These are phyloP conservation scores for Trichopoda pennipes DNA, from an alignment of 2,888 invertebrate genomes.

Conservation along the genomic window DNA sequence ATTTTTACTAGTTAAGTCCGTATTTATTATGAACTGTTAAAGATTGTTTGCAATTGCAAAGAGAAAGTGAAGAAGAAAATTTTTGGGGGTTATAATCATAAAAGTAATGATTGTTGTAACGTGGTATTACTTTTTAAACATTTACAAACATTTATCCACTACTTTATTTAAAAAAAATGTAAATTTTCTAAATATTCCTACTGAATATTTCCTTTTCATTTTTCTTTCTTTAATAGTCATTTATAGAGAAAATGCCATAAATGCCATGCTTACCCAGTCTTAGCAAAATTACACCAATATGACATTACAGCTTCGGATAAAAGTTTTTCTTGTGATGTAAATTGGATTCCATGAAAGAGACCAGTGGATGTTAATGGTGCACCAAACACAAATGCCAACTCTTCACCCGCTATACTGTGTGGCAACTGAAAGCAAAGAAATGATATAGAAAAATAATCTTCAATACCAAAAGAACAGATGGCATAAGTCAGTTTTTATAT, in stretches of 20 bases:
- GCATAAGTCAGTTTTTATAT: conserved; percentile 17
- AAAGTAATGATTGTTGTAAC: conserved; percentile 54
- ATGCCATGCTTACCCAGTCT: conserved; percentile 87
- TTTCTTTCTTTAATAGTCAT: conserved; percentile 40
- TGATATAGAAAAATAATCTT: conserved; percentile 2
- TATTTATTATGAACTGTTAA: neutral
- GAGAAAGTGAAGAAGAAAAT: conserved; percentile 38
- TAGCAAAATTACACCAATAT: conserved; percentile 94
- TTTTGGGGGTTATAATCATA: conserved; percentile 48
- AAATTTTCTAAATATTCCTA: neutral
- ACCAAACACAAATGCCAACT: conserved; percentile 93
- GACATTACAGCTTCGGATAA: conserved; percentile 93
- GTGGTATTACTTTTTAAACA: conserved; percentile 38
- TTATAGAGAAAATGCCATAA: neutral
- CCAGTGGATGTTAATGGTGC: conserved; percentile 89
- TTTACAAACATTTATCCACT: conserved; percentile 14
- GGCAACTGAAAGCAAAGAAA: conserved; percentile 82
- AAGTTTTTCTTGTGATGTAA: conserved; percentile 88
- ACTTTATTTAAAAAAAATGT: neutral
- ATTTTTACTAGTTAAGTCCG: neutral
- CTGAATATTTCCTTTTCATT: neutral
- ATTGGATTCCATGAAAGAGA: conserved; percentile 87
- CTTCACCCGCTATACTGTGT: conserved; percentile 91
- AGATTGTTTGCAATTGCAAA: neutral
- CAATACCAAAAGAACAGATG: conserved; percentile 20